Evolutionary conservation across 2,888 invertebrate genomes (phyloP).

Genomic region (Molanna angustata): DNA sequence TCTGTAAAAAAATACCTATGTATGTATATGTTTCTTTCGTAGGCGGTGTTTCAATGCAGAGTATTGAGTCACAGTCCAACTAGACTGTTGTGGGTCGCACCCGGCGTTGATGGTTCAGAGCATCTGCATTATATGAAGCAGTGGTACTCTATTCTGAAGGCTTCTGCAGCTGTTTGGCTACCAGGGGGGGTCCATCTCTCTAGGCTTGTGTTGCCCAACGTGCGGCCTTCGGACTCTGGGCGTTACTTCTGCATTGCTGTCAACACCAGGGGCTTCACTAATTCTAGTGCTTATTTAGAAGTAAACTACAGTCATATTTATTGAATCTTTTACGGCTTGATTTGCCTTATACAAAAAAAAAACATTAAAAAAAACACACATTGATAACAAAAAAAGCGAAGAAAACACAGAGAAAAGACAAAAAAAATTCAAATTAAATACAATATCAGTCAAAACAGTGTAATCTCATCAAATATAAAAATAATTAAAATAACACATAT

Average conservation of each 20-base stretch:
- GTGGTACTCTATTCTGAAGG: constrained; percentile 18
- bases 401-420: too few species aligned
- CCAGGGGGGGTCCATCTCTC: constrained; percentile 22
- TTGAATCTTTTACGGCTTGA: too few species aligned
- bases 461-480: too few species aligned
- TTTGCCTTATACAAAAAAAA: too few species aligned
- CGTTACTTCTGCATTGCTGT: constrained; percentile 29
- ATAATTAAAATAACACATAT: too few species aligned
- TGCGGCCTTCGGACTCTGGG: constrained; percentile 19
- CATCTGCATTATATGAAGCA: constrained; percentile 8
- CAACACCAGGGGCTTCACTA: constrained; percentile 28
- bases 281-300: constrained; percentile 26
- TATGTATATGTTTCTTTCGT: too few species aligned
- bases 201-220: constrained; percentile 24
- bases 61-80: constrained; percentile 24
- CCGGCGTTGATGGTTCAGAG: constrained; percentile 10
- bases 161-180: constrained; percentile 16
- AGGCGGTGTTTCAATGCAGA: constrained; percentile 31
- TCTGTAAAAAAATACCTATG: too few species aligned
- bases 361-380: too few species aligned
- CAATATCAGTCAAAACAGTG: too few species aligned
- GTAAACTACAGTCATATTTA: constrained; percentile 13
- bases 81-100: constrained; percentile 24
- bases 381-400: too few species aligned
- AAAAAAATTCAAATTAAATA: too few species aligned